Evolutionary conservation across 2,797 vertebrate genomes (phyloP).

Genomic region (Peromyscus melanophrys): DNA sequence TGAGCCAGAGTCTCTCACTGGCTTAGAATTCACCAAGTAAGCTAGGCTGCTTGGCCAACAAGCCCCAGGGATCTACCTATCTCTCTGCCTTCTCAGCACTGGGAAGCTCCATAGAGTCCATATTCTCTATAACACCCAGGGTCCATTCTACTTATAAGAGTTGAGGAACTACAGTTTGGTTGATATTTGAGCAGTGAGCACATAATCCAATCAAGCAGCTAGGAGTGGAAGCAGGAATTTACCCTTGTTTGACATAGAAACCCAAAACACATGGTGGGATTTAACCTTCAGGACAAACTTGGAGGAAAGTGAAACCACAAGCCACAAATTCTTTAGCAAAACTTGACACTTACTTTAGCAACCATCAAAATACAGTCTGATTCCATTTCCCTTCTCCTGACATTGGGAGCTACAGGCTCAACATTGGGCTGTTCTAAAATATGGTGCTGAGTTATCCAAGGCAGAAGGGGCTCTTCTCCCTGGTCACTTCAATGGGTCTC

Average conservation of each 20-base stretch:
- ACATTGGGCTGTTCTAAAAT: neutral
- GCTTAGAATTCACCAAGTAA: neutral
- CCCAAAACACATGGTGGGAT: constrained; percentile 6
- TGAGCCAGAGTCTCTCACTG: neutral
- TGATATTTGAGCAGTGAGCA: constrained; percentile 24
- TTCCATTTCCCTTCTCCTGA: constrained; percentile 23
- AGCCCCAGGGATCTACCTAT: neutral
- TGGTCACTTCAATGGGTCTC: neutral
- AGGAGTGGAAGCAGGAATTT: constrained; percentile 21
- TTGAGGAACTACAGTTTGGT: neutral
- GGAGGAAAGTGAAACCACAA: neutral
- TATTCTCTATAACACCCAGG: neutral
- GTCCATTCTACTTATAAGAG: neutral
- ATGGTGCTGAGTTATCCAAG: neutral
- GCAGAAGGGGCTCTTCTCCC: neutral
- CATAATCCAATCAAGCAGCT: neutral
- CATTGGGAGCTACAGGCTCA: neutral
- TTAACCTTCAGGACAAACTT: constrained; percentile 52
- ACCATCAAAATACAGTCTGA: constrained; percentile 7
- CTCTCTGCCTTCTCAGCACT: constrained; percentile 36
- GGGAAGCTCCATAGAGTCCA: neutral
- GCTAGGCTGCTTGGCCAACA: neutral
- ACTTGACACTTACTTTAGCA: constrained; percentile 29
- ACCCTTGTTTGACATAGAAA: constrained; percentile 55
- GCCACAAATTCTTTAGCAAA: neutral